Conservation (phyloP, 2,888 invertebrate species). For the Megalurothrips usitatus region DNA sequence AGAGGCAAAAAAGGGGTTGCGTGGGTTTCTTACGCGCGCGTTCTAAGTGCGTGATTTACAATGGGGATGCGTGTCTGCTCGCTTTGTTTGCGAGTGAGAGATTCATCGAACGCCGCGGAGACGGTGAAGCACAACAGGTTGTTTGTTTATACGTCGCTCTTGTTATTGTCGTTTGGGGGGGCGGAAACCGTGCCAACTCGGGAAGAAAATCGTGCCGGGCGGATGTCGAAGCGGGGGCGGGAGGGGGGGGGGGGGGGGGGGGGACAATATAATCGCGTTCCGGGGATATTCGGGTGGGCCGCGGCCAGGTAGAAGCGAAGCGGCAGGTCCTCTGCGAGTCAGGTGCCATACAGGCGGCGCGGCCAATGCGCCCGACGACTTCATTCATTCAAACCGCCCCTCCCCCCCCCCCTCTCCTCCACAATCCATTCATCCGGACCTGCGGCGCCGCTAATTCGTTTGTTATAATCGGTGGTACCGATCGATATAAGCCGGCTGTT, state of each 20-base stretch:
- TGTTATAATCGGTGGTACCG: too few species aligned
- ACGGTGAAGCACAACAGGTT: background rate
- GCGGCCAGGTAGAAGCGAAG: background rate
- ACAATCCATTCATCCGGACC: background rate
- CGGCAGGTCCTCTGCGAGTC: background rate
- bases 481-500: too few species aligned
- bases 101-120: background rate
- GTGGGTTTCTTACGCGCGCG: too few species aligned
- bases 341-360: background rate
- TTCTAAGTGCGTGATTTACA: too few species aligned
- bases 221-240: background rate
- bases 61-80: too few species aligned
- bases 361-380: background rate
- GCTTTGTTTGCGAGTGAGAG: too few species aligned
- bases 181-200: conserved; percentile 14
- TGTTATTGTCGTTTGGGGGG: background rate
- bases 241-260: background rate
- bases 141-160: conserved; percentile 9
- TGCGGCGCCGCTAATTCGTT: too few species aligned
- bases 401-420: background rate
- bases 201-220: background rate
- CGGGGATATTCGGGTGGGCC: background rate
- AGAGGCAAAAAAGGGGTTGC: too few species aligned
- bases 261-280: background rate
- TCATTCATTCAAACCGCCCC: background rate